Conservation (phyloP, 2,797 vertebrate genomes). For the Anisognathus igniventris region DNA sequence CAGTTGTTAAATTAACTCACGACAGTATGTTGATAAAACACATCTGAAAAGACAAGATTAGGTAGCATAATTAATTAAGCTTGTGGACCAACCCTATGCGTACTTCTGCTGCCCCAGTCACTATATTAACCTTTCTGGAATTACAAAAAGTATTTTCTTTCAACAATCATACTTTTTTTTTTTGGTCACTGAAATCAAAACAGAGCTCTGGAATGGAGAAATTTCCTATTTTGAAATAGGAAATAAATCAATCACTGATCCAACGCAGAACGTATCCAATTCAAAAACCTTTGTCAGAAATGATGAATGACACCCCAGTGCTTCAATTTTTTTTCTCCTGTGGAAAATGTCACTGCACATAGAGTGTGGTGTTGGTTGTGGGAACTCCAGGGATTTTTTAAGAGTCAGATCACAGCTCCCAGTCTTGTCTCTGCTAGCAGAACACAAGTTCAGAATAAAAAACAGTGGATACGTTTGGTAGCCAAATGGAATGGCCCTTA, state of each 20-base stretch:
- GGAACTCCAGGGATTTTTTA: background rate
- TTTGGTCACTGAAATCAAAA: background rate
- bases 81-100: background rate
- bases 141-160: background rate
- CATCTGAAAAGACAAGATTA: background rate
- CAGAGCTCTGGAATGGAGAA: background rate
- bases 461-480: background rate
- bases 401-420: slow-evolving; percentile 1
- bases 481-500: background rate
- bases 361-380: background rate
- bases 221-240: background rate
- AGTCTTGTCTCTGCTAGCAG: background rate
- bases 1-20: background rate
- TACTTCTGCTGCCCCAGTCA: background rate
- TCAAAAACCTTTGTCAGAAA: slow-evolving; percentile 23
- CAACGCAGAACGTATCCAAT: background rate
- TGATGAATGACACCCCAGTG: background rate
- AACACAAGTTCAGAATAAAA: background rate
- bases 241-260: slow-evolving; percentile 9
- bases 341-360: slow-evolving; percentile 1
- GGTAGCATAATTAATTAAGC: background rate
- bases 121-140: background rate
- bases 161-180: background rate
- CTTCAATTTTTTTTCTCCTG: background rate
- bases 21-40: background rate